Evolutionary conservation across 2,797 vertebrate genomes (phyloP).

Genomic region (Micrastur ruficollis): DNA sequence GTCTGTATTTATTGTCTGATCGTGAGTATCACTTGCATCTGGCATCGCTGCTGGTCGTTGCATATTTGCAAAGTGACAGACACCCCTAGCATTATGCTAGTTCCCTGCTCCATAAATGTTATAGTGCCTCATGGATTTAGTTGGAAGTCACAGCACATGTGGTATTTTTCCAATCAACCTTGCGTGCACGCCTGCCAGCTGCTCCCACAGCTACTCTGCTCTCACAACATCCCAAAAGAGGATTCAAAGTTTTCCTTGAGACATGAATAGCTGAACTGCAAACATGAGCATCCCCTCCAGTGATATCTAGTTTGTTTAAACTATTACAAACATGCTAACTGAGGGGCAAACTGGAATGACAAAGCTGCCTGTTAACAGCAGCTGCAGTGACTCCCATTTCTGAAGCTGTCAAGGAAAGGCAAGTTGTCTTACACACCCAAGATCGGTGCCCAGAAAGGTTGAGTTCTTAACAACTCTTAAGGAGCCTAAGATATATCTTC

Average conservation of each 20-base stretch:
- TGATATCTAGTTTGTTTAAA: background rate
- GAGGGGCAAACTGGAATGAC: background rate
- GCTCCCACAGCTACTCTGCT: background rate
- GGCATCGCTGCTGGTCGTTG: background rate
- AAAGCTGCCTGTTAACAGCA: background rate
- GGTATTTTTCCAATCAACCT: background rate
- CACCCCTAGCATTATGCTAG: background rate
- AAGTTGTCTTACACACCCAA: background rate
- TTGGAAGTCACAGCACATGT: background rate
- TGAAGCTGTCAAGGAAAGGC: background rate
- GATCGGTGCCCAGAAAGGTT: background rate
- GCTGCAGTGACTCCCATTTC: background rate
- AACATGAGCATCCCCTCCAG: background rate
- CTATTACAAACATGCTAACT: background rate
- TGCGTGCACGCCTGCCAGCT: background rate
- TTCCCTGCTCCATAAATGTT: background rate
- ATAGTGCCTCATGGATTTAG: background rate
- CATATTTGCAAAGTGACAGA: background rate
- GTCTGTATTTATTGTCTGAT: background rate
- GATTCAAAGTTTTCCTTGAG: background rate
- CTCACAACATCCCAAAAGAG: background rate
- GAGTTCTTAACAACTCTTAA: background rate
- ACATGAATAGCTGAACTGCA: background rate
- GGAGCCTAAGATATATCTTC: background rate
- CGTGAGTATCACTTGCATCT: background rate